phyloP scores from a whole-genome alignment of 2,113 vertebrate species.

The Hippolais icterina region DNA sequence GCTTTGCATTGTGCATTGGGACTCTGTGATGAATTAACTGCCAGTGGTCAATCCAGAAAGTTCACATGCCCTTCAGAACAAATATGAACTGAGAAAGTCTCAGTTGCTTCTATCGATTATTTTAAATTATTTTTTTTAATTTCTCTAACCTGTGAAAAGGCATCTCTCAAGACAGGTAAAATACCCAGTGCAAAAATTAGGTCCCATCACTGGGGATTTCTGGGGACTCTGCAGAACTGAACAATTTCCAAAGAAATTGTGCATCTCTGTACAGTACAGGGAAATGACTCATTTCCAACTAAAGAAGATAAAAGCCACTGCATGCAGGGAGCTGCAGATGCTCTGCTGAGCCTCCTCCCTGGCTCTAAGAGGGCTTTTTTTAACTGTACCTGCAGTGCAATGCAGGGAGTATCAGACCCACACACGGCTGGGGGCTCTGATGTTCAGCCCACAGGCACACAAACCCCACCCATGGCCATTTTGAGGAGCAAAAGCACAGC shows the following conservation, averaged over 20 bases:
- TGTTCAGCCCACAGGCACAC: background rate
- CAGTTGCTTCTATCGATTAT: background rate
- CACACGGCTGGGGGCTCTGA: accelerated
- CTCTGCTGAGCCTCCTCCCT: background rate
- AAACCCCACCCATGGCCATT: background rate
- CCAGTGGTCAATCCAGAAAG: background rate
- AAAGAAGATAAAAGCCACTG: background rate
- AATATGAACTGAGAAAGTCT: background rate
- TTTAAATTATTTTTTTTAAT: background rate
- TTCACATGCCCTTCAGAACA: background rate
- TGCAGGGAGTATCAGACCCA: background rate
- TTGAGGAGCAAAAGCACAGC: background rate
- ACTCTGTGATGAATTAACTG: background rate
- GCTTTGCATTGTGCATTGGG: background rate
- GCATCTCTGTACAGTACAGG: slow-evolving; percentile 15
- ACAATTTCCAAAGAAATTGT: slow-evolving; percentile 15
- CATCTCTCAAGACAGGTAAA: background rate
- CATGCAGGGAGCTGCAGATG: slow-evolving; percentile 23
- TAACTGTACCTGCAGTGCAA: background rate
- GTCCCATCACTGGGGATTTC: background rate
- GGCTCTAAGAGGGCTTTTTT: background rate
- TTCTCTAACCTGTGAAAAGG: background rate
- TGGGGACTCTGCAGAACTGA: slow-evolving; percentile 17
- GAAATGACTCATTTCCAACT: slow-evolving; percentile 45
- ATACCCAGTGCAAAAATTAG: background rate